These are phyloP conservation scores for Amitus sp. DNA, from an alignment of 2,888 invertebrate species.

Conservation along the genomic window DNA sequence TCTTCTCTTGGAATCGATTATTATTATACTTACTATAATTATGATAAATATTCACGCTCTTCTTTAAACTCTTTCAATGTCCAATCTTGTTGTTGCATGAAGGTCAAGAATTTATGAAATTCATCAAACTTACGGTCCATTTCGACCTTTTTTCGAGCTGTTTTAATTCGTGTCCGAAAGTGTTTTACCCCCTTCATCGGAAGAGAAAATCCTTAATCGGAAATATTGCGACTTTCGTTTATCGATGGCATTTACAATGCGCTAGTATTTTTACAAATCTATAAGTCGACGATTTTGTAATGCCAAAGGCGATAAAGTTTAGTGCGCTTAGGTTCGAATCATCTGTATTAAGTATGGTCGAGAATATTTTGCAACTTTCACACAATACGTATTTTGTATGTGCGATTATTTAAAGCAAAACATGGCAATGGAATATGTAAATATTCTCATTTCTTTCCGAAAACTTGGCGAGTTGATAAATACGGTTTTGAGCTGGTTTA, in stretches of 20 bases:
- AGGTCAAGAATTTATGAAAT: too few species aligned
- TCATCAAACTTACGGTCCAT: background rate
- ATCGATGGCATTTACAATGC: constrained; percentile 36
- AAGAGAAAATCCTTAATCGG: background rate
- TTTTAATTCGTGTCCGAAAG: too few species aligned
- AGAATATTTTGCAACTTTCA: constrained; percentile 32
- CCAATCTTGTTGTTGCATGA: too few species aligned
- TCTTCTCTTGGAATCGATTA: constrained; percentile 45
- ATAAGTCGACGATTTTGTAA: constrained; percentile 29
- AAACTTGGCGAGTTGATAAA: constrained; percentile 1
- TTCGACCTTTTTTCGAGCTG: too few species aligned
- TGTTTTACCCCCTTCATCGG: too few species aligned
- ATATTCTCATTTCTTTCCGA: constrained; percentile 8
- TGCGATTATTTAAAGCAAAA: constrained; percentile 41
- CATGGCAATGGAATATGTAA: constrained; percentile 42
- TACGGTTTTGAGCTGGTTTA: too few species aligned
- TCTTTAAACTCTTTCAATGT: constrained; percentile 20
- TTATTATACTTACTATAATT: constrained; percentile 59
- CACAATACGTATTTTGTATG: constrained; percentile 28
- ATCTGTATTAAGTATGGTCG: constrained; percentile 34
- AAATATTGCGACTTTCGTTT: background rate
- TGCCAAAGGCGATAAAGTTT: constrained; percentile 40
- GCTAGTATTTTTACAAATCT: constrained; percentile 21
- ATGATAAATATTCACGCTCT: constrained; percentile 56
- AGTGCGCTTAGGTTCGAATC: constrained; percentile 35